phyloP scores from a whole-genome alignment of 2,888 invertebrate genomes.

The Hedychridium roseum region DNA sequence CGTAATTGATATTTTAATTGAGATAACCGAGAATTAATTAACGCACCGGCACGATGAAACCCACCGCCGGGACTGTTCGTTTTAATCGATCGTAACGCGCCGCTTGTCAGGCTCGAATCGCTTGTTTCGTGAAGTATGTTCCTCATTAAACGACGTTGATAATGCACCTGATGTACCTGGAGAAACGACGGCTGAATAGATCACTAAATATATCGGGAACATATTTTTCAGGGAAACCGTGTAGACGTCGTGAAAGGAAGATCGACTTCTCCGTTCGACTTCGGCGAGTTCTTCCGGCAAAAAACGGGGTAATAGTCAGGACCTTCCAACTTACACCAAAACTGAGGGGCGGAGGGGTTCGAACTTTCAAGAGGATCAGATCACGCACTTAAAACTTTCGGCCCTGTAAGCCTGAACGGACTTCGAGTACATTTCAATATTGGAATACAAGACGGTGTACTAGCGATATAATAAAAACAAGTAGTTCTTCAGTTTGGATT shows the following conservation, averaged over 20 bases:
- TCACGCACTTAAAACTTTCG: slow-evolving; percentile 33
- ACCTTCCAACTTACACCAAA: too few species aligned
- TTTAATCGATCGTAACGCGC: slow-evolving; percentile 47
- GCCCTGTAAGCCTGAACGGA: slow-evolving; percentile 2
- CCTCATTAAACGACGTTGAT: slow-evolving; percentile 36
- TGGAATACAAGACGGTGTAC: neutral
- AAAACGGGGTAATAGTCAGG: too few species aligned
- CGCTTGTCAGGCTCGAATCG: slow-evolving; percentile 59
- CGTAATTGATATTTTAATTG: slow-evolving; percentile 62
- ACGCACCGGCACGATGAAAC: slow-evolving; percentile 49
- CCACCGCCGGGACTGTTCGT: slow-evolving; percentile 29
- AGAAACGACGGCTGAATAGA: too few species aligned
- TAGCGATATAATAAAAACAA: neutral
- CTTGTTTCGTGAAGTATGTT: slow-evolving; percentile 60
- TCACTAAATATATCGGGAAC: too few species aligned
- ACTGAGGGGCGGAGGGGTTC: too few species aligned
- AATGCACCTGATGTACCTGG: slow-evolving; percentile 19
- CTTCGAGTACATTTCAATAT: slow-evolving; percentile 15
- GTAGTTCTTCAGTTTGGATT: slow-evolving; percentile 12
- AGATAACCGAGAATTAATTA: slow-evolving; percentile 60
- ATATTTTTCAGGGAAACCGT: too few species aligned
- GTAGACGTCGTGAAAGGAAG: too few species aligned
- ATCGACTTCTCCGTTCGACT: too few species aligned
- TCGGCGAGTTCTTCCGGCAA: too few species aligned
- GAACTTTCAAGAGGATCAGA: slow-evolving; percentile 16